Percentiles rank a stretch among this genome's conserved stretches.
Conservation (phyloP, 1,140 invertebrate genomes). For the Drosophila kikkawai region DNA sequence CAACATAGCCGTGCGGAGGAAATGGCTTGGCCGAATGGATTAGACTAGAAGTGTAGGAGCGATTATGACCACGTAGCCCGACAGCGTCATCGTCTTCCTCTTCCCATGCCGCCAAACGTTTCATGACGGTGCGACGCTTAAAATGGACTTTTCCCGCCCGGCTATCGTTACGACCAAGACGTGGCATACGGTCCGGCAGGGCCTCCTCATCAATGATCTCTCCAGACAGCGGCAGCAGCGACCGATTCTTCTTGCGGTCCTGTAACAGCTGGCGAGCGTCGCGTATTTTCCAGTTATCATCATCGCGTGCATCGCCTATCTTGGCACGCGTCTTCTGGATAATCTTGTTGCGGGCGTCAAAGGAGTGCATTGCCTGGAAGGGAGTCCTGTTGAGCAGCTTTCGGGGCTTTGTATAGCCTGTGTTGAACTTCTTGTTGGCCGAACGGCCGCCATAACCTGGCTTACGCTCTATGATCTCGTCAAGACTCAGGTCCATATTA, state of each 20-base stretch:
- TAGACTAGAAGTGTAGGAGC: constrained; percentile 5
- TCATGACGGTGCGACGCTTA: constrained; percentile 57
- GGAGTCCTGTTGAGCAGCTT: constrained; percentile 33
- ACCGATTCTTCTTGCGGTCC: constrained; percentile 58
- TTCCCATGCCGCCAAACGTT: constrained; percentile 41
- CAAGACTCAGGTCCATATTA: constrained; percentile 64
- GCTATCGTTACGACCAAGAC: constrained; percentile 47
- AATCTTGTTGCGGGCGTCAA: constrained; percentile 90
- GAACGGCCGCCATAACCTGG: constrained; percentile 33
- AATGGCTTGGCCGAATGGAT: constrained; percentile 54
- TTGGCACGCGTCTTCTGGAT: constrained; percentile 89
- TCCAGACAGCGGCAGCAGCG: background rate
- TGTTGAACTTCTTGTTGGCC: constrained; percentile 49
- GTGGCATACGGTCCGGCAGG: constrained; percentile 41
- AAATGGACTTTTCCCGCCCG: constrained; percentile 33
- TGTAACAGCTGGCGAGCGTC: constrained; percentile 87
- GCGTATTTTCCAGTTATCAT: constrained; percentile 88
- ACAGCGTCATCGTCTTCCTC: constrained; percentile 3
- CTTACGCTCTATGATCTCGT: constrained; percentile 71
- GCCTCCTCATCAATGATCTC: background rate
- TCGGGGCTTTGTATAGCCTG: constrained; percentile 21
- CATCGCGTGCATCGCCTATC: constrained; percentile 89
- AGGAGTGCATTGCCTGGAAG: constrained; percentile 30
- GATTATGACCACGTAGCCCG: background rate
- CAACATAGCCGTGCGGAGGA: constrained; percentile 74